These are phyloP conservation scores for Drosophila tropicalis DNA, from an alignment of 1,140 invertebrate species.

Conservation along the genomic window DNA sequence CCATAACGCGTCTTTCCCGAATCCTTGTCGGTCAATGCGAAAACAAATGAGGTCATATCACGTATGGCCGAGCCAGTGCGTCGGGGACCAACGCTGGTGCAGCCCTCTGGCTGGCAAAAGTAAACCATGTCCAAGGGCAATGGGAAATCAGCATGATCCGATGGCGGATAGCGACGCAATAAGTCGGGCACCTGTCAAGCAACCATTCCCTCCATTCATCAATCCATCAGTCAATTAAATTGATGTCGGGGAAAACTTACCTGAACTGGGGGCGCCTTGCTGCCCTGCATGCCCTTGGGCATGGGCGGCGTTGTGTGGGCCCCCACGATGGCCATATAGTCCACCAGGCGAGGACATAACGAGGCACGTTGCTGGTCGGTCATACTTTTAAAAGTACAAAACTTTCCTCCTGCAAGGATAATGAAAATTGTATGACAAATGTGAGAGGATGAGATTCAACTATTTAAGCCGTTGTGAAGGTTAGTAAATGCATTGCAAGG, in stretches of 20 bases:
- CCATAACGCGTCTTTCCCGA: conserved; percentile 96
- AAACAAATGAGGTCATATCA: conserved; percentile 98
- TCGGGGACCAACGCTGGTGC: conserved; percentile 94
- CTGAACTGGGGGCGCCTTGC: conserved; percentile 88
- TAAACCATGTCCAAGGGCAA: conserved; percentile 99
- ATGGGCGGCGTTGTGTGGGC: conserved; percentile 89
- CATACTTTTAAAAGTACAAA: conserved; percentile 51
- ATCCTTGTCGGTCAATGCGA: conserved; percentile 99
- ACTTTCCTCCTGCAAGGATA: not conserved
- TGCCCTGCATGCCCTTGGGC: conserved; percentile 84
- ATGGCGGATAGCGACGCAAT: conserved; percentile 97
- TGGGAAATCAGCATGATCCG: conserved; percentile 99
- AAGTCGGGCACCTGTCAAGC: conserved; percentile 90
- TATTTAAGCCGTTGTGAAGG: conserved; percentile 14
- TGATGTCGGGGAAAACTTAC: conserved; percentile 82
- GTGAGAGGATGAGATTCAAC: not conserved
- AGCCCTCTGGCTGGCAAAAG: conserved; percentile 99
- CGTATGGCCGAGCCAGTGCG: conserved; percentile 88
- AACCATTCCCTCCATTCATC: not conserved
- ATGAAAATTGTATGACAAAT: conserved; percentile 13
- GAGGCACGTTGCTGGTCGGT: conserved; percentile 88
- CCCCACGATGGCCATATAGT: conserved; percentile 98
- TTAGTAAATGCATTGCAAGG: not conserved
- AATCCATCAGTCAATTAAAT: conserved; percentile 29
- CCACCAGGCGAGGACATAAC: conserved; percentile 92